Base-by-base conservation (phyloP, 2,888 invertebrate genomes). In the Agrotis ipsilon region DNA sequence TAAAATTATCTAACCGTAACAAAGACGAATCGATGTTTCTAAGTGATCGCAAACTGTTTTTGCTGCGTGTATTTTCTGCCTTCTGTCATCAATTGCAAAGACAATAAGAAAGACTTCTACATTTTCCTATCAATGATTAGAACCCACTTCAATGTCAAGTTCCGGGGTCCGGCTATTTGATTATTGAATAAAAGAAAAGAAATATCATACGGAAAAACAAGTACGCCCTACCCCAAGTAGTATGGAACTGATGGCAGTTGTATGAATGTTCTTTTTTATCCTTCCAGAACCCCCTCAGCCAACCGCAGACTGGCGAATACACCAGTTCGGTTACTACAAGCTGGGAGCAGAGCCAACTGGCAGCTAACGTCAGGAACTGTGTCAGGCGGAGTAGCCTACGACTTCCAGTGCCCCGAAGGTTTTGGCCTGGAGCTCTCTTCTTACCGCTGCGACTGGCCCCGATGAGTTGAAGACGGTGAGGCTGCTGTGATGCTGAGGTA, bases 381-480 rank as follows among this genome's bases (percentile, higher is more conserved):
- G 98, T 97, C 2, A 97, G 97, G 97, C 61, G 98, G 98, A n/a
- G 96, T 97, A 7, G 98, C 97, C 13, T 97, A 95, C 83, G 95
- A 97, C 52, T 97, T 98, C 86, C 97, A 97, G 79, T 98, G 98
- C 88, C 98, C 98, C 0, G 98, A 98, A 86, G 98, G 98, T 27
- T n/a, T 95, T 98, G 64, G 98, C 98, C 13, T 98, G 97, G 94
- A 98, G 97, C 90, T 95, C 97, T 2, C 97, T 16, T 97, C 96
- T 14, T 98, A 98, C 89, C 97, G 97, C 65, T 98, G 98, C 90
- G 98, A 98, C 78, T 98, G 98, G 98, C 98, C 98, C 98, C 5
- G 98, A 98, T 94, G 97, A 98, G 98, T 98, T 0, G 91, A 97
- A 5, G 97, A 97, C 69, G 98, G 98, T 86, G 97, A 98, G 89